Base-by-base conservation (phyloP, 2,113 vertebrate species). In the Bolborhynchus lineola region DNA sequence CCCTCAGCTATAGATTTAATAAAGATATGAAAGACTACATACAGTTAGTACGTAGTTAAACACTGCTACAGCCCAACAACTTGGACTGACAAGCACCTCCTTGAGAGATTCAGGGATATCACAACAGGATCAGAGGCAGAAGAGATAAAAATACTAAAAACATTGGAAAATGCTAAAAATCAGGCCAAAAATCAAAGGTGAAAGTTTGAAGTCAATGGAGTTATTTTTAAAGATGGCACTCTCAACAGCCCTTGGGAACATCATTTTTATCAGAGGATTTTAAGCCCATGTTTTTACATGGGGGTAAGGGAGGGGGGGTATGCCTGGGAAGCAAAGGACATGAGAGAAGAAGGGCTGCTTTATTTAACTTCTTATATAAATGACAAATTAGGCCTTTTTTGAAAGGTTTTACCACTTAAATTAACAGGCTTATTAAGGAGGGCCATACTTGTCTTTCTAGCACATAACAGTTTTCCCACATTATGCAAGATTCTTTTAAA, bases 291-390 rank as follows among this genome's bases (percentile, higher is more conserved):
- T 39, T 93, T 91, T 85, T 19, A 76, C 31, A 63, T 1, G 4
- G 6, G 10, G 6, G 2, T 59, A 67, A 69, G 8, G 6, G 4
- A 12, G 16, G 4, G 2, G 0, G 2, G 47, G 18, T 17, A 47
- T 50, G 41, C 47, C 65, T 75, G 44, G 29, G 42, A 95, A 91
- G 23, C 26, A 68, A 91, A 85, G 13, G 64, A 82, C 28, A 23
- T 0, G 6, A 86, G 8, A 24, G 46, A 69, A 80, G 39, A 91
- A 84, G 31, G 46, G 28, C 8, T 74, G 29, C 15, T 89, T 68
- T 47, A 63, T 47, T 83, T 63, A 63, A 59, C 25, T 53, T 59
- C 59, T 46, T 41, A 49, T 0, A 3, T 13, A 18, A 89, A 86
- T 65, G 14, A 74, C 6, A 2, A 71, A 86, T 83, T 2, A 77